Evolutionary conservation across 2,113 vertebrate genomes (phyloP).

Genomic region (Pachypanchax playfairii): DNA sequence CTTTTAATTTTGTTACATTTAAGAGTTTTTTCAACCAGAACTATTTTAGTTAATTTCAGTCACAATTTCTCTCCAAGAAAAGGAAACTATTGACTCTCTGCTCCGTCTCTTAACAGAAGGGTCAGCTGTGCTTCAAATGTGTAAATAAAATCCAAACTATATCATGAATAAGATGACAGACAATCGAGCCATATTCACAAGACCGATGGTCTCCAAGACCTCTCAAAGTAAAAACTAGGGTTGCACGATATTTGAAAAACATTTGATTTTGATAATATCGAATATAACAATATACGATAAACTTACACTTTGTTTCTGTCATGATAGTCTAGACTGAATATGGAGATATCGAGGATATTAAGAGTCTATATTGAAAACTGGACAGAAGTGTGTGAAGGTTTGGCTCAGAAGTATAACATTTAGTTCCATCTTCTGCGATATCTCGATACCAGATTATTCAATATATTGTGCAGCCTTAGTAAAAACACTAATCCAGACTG

Average conservation of each 20-base stretch:
- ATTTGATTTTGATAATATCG: too few species aligned
- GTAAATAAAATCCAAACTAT: slow-evolving; percentile 72
- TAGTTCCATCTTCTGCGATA: too few species aligned
- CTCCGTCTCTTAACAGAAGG: background rate
- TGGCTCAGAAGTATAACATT: too few species aligned
- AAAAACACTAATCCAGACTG: background rate
- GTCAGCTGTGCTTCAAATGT: slow-evolving; percentile 53
- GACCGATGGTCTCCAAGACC: slow-evolving; percentile 30
- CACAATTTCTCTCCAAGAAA: background rate
- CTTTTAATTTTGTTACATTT: background rate
- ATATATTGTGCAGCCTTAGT: too few species aligned
- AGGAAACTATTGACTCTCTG: background rate
- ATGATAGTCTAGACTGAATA: too few species aligned
- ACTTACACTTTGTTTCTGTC: too few species aligned
- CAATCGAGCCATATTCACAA: slow-evolving; percentile 77
- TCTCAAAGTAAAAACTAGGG: slow-evolving; percentile 26
- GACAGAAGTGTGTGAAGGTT: too few species aligned
- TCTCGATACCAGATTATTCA: too few species aligned
- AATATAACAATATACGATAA: too few species aligned
- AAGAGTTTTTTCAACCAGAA: background rate
- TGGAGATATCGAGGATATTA: too few species aligned
- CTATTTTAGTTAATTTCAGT: slow-evolving; percentile 18
- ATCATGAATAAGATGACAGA: slow-evolving; percentile 73
- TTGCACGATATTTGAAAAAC: too few species aligned
- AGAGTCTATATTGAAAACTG: too few species aligned